phyloP scores from a whole-genome alignment of 1,140 invertebrate genomes.

The Dreissena polymorpha region DNA sequence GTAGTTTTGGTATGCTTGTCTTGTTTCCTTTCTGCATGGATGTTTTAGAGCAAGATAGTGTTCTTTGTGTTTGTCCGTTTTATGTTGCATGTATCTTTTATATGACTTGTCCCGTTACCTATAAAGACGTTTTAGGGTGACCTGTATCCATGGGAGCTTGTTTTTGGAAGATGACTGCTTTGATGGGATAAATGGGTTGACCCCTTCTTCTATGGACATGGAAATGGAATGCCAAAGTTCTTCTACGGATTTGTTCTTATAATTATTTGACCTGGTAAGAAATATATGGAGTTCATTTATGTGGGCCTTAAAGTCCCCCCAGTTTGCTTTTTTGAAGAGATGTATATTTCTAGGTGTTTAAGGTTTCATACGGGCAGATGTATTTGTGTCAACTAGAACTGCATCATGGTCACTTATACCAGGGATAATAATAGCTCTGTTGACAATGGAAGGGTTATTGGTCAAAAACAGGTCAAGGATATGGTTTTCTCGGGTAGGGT shows the following conservation, averaged over 20 bases:
- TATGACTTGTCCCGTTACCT: conserved; percentile 3
- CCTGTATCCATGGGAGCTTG: conserved; percentile 17
- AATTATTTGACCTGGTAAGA: conserved; percentile 12
- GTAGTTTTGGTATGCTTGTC: conserved; percentile 5
- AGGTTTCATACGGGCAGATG: conserved; percentile 7
- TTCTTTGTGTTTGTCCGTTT: neutral
- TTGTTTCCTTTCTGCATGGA: neutral
- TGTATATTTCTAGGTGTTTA: conserved; percentile 19
- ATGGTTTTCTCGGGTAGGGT: conserved; percentile 22
- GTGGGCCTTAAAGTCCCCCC: neutral
- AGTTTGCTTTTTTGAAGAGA: conserved; percentile 20
- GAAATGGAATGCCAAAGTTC: conserved; percentile 22
- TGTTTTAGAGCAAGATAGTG: neutral
- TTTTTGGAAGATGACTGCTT: conserved; percentile 21
- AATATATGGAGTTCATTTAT: neutral
- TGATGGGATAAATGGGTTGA: conserved; percentile 10
- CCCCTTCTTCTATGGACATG: conserved; percentile 4
- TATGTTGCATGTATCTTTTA: conserved; percentile 6
- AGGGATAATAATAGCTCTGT: conserved; percentile 10
- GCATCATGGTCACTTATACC: conserved; percentile 25
- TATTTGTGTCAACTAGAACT: conserved; percentile 17
- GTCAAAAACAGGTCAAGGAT: conserved; percentile 25
- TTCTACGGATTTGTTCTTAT: neutral
- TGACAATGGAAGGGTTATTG: conserved; percentile 15
- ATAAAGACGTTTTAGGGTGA: conserved; percentile 4